Evolutionary conservation across 2,888 invertebrate genomes (phyloP).

Genomic region (Mythimna impura): DNA sequence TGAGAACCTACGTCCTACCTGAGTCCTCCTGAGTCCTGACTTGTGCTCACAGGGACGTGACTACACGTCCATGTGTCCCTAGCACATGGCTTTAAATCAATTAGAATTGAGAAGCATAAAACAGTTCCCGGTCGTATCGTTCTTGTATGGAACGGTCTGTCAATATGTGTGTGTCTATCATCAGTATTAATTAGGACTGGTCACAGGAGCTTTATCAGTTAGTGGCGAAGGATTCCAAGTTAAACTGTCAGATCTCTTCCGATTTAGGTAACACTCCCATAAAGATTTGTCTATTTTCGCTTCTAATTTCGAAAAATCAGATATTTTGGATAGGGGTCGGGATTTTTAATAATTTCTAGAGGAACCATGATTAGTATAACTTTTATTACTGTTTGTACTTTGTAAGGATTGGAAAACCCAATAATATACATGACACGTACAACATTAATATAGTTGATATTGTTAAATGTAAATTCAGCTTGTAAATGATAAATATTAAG

Average conservation of each 20-base stretch:
- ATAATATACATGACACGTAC: constrained; percentile 2
- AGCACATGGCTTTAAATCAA: not conserved
- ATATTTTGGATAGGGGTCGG: not conserved
- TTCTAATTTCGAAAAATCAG: not conserved
- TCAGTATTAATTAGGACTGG: not conserved
- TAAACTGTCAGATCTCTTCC: not conserved
- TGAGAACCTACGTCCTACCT: not conserved
- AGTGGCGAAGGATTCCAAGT: not conserved
- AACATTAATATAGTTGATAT: not conserved
- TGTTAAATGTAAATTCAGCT: constrained; percentile 25
- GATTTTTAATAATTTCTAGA: no score
- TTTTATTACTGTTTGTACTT: not conserved
- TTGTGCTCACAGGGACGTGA: not conserved
- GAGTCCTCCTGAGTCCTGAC: no score
- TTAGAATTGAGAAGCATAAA: not conserved
- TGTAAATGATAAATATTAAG: constrained; percentile 22
- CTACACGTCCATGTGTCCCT: no score
- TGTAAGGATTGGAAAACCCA: not conserved
- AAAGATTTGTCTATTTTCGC: not conserved
- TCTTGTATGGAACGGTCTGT: no score
- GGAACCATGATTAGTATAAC: not conserved
- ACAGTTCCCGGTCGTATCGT: not conserved
- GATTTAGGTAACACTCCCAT: not conserved
- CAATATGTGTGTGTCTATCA: no score
- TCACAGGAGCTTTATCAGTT: not conserved